Base-by-base conservation (phyloP, 1,140 invertebrate genomes). In the Riptortus pedestris region DNA sequence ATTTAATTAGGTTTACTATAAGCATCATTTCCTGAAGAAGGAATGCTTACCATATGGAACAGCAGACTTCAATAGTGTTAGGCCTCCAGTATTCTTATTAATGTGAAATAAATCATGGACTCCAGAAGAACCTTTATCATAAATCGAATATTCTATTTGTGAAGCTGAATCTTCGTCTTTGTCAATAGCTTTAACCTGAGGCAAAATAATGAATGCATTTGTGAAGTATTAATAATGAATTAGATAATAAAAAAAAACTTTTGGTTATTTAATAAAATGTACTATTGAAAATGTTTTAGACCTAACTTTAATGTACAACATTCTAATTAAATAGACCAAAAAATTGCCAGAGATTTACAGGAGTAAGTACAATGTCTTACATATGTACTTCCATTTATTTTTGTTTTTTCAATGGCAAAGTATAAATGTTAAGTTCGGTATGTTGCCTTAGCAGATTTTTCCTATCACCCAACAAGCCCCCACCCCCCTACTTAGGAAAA, bases 101-200 rank as follows among this genome's bases (percentile, higher is more conserved):
- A 90, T 80, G 26, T 79, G 77, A 71, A 90, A 84, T 14, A 85
- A 70, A 16, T 84, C 79, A 60, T 79, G 79, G 1, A 82, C 76
- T 60, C 80, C 78, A 24, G 77, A 74, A 48, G 78, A 78, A 63
- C 80, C 79, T 12, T 79, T 80, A 64, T 87, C 84, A 69, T 90
- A 83, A 33, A 91, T 80, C 16, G 82, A 80, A 73, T 93, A 93
- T 59, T 80, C 77, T 16, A 93, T 79, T 65, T 78, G 76, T 2
- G 84, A 82, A 69, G 85, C 80, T 26, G 82, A 77, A 26, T 82
- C 84, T 31, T 81, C 80, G 75, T 93, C 90, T 1, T 75, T 70
- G 74, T 93, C 90, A 0, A 75, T 72, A 5, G 87, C 83, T 70
- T 78, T 82, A 2, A 81, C 79, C 75, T 79, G 68, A 11, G 75